Evolutionary conservation across 2,797 vertebrate genomes (phyloP), one percentile per base, ranked within the genome.

Genomic region (Enteromius treurensis): DNA sequence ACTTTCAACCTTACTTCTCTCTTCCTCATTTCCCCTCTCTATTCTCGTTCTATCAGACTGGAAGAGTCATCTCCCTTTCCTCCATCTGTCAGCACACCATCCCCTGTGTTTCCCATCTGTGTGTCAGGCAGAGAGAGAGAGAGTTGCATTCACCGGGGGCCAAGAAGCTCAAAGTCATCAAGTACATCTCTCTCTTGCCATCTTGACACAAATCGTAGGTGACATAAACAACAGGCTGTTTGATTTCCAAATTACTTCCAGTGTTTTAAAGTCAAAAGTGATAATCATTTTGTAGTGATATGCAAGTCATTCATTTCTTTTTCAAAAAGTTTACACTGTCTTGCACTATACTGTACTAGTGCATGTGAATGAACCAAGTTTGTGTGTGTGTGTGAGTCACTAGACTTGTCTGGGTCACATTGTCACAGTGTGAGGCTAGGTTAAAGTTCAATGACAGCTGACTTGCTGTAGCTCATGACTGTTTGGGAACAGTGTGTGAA

Each of bases 41-140:
- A 32, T 32, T 49, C 47, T 29, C 53, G 1, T 13, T 74, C 55
- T 70, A 60, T 79, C 81, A 76, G 71, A 60, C 62, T 64, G 62
- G 51, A 53, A 77, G 34, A 73, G 17, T 67, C 77, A 77, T 49
- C 80, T 75, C 81, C 60, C 68, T 75, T 82, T 71, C 77, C 55
- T 88, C 86, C 82, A 86, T 89, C 84, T 88, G 87, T 85, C 84
- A 73, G 82, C 82, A 87, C 84, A 77, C 81, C 81, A 62, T 88
- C 87, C 86, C 79, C 86, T 80, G 86, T 86, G 82, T 80, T 85
- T 86, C 81, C 88, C 87, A 86, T 89, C 88, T 88, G 88, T 74
- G 67, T 77, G 70, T 76, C 77, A 81, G 74, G 26, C 78, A 51
- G 51, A 82, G 70, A 84, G 76, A 84, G 62, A 13, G 42, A 80